Base-by-base conservation (phyloP, 2,797 vertebrate genomes). In the Tamandua tetradactyla region DNA sequence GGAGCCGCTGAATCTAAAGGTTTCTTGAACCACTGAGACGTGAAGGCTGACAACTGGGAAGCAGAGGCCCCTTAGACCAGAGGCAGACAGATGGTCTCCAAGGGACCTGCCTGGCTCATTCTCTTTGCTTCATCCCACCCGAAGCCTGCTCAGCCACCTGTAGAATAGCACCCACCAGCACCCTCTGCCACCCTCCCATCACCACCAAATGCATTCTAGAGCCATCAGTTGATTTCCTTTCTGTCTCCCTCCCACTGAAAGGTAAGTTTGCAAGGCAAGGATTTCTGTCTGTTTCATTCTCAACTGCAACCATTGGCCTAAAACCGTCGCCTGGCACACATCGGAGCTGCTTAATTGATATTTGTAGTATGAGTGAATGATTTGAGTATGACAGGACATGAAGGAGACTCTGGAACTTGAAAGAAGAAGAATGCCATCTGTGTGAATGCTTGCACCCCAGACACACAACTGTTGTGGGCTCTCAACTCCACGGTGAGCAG, bases 391-490 rank as follows among this genome's bases (percentile, higher is more conserved):
- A 64, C 25, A 69, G 74, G 75, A 49, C 11, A 22, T 35, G 27
- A 93, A 61, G 68, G 52, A 49, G 81, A 86, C 69, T 30, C 17
- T 17, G 62, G 82, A 18, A 64, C 35, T 4, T 17, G 27, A 13
- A 35, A 30, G 55, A 93, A 30, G 55, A 93, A 10, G 37, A 55
- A 55, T 17, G 83, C 7, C 14, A 0, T 9, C 68, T 25, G 3
- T 15, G 17, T 22, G 37, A 12, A 2, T 3, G 0, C 78, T 52
- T 79, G 84, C 76, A 20, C 13, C 30, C 18, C 37, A 47, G 32
- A 5, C 30, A 0, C 32, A n/a, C 8, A 49, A 42, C 0, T 17
- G n/a, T 3, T 18, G n/a, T n/a, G 4, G 57, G 42, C 47, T 42
- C 49, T 37, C 9, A 12, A 66, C 22, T 79, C n/a, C 57, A 23